A percentile compares a stretch with the other conserved stretches of the same genome.
phyloP scores from a whole-genome alignment of 2,113 vertebrate genomes.

The Pantherophis guttatus region DNA sequence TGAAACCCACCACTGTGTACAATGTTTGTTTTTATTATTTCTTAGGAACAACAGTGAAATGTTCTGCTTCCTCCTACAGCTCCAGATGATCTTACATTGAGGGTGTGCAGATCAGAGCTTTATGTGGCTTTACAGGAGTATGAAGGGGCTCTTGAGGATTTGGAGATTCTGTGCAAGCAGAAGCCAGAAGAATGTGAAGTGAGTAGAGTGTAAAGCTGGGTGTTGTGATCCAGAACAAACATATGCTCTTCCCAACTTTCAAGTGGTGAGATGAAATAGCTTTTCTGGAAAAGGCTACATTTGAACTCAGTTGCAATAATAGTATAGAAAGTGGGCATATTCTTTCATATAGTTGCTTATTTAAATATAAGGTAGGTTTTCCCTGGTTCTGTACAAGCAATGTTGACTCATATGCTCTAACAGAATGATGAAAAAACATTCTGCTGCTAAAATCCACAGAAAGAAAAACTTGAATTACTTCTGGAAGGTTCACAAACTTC shows the following conservation, averaged over 20 bases:
- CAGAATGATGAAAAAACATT: not conserved
- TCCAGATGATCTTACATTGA: constrained; percentile 70
- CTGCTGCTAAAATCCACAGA: not conserved
- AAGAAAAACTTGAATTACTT: not conserved
- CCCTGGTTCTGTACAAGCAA: not conserved
- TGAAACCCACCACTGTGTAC: not conserved
- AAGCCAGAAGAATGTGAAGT: constrained; percentile 77
- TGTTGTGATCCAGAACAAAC: not conserved
- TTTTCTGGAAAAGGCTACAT: not conserved
- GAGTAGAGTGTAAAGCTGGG: constrained; percentile 31
- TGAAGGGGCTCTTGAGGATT: constrained; percentile 73
- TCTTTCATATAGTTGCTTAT: not conserved
- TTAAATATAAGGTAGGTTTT: not conserved
- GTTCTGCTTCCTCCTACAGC: constrained; percentile 58
- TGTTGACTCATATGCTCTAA: not conserved
- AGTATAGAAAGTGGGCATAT: not conserved
- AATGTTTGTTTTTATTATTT: not conserved
- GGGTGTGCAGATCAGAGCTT: constrained; percentile 73
- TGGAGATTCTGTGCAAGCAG: constrained; percentile 75
- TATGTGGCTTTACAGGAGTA: constrained; percentile 64
- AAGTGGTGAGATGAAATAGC: not conserved
- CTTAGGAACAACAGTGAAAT: not conserved
- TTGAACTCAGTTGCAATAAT: not conserved
- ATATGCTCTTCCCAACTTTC: not conserved
- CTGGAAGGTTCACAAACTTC: not conserved